A percentile compares a stretch with the other conserved stretches of the same genome.
phyloP scores from a whole-genome alignment of 2,888 invertebrate genomes.

The Leptinotarsa tumamoca region DNA sequence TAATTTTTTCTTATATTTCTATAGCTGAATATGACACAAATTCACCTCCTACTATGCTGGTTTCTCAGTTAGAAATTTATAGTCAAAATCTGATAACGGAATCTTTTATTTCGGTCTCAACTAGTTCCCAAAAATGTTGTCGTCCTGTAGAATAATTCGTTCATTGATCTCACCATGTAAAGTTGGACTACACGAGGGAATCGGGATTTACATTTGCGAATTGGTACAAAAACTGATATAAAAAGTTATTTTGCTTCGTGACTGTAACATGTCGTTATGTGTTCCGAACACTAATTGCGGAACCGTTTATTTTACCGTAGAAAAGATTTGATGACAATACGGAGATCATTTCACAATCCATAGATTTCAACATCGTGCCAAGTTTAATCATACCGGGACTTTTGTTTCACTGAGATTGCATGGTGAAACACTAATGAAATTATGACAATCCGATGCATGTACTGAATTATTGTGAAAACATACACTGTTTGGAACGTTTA shows the following conservation, averaged over 20 bases:
- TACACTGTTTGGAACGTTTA: no score
- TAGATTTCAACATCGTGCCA: slow-evolving; percentile 12
- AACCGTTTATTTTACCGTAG: slow-evolving; percentile 17
- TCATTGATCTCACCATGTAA: background rate
- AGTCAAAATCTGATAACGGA: no score
- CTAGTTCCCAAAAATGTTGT: no score
- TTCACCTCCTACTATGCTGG: no score
- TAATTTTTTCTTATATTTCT: no score
- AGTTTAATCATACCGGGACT: slow-evolving; percentile 9
- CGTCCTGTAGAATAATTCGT: background rate
- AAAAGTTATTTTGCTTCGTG: slow-evolving; percentile 13
- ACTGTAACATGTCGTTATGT: slow-evolving; percentile 9
- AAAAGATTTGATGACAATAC: slow-evolving; percentile 19
- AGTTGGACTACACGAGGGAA: background rate
- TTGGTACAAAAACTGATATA: background rate
- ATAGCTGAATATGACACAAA: no score
- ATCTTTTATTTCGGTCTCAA: no score
- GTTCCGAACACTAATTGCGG: slow-evolving; percentile 13
- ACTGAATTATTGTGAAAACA: no score
- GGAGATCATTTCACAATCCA: slow-evolving; percentile 18
- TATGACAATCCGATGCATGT: no score
- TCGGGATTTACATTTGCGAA: background rate
- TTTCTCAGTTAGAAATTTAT: no score
- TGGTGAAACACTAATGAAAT: background rate
- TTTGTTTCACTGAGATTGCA: background rate